Conservation (phyloP, 1,140 invertebrate species). For the Eriosoma lanigerum region DNA sequence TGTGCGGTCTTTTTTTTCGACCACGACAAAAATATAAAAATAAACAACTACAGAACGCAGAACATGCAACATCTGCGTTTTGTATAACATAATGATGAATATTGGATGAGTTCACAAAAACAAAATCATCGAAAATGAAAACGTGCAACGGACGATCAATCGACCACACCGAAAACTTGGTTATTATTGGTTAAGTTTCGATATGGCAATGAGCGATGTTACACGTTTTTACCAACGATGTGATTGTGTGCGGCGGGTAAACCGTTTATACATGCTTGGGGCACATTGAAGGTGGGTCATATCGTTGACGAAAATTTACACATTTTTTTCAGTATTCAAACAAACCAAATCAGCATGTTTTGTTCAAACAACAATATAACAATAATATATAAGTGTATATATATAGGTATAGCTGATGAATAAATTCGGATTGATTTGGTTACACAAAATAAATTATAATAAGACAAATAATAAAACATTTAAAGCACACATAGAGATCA, state of each 20-base stretch:
- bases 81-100: background rate
- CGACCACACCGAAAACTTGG: no score
- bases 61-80: constrained; percentile 42
- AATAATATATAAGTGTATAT: no score
- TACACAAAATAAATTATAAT: background rate
- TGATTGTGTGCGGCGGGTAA: constrained; percentile 23
- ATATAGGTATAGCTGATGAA: constrained; percentile 13
- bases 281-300: constrained; percentile 47
- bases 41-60: constrained; percentile 15
- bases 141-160: constrained; percentile 8
- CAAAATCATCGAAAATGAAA: constrained; percentile 37
- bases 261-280: constrained; percentile 45
- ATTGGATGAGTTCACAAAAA: constrained; percentile 36
- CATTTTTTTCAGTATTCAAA: constrained; percentile 20
- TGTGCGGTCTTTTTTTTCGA: constrained; percentile 17
- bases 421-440: background rate
- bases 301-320: constrained; percentile 43
- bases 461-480: constrained; percentile 28
- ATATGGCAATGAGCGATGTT: background rate
- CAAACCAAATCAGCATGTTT: constrained; percentile 24
- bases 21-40: constrained; percentile 26
- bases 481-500: constrained; percentile 50
- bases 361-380: background rate
- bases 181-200: no score
- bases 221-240: constrained; percentile 1